Base-by-base conservation (phyloP, 2,113 vertebrate species). In the Myotis lucifugus region DNA sequence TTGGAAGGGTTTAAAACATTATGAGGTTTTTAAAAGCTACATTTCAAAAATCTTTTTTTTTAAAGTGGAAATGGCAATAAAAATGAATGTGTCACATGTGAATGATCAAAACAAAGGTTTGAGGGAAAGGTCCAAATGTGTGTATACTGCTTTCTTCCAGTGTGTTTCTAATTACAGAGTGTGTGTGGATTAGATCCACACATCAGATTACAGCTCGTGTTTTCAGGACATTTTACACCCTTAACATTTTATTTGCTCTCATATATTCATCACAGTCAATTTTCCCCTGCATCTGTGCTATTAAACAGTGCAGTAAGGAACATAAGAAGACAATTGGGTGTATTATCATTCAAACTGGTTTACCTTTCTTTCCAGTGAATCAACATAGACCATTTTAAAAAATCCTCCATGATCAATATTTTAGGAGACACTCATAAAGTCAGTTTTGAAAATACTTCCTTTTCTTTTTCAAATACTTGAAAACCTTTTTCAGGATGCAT, bases 101-200 rank as follows among this genome's bases (percentile, higher is more conserved):
- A 97, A 94, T 91, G 96, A 97, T 98, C 91, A 97, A 96, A 97
- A 97, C 89, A 85, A 95, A 97, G 67, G 59, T 96, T 87, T 79
- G 52, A 67, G 8, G 8, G 97, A 97, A 96, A 97, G 72, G 91
- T 92, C 79, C 78, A 94, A 92, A 92, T 90, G 52, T 0, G 2
- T 54, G 85, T 73, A 82, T 74, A 61, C 78, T 91, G 3, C 74
- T 59, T 64, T 67, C 42, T 54, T 94, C 29, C 94, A 92, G 70
- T 76, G 19, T 83, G 91, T 97, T 98, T 98, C 96, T 93, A 98
- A 98, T 98, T 98, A 98, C 88, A 92, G 97, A 96, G 97, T 98
- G 97, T 98, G 96, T 95, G 94, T 94, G 96, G 96, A 97, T 93
- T 91, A 89, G 96, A 97, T 85, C 95, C 96, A 97, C 97, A 97